Percentiles rank a stretch among this genome's conserved stretches.
phyloP scores from a whole-genome alignment of 2,888 invertebrate genomes.

The Argyresthia goedartella region DNA sequence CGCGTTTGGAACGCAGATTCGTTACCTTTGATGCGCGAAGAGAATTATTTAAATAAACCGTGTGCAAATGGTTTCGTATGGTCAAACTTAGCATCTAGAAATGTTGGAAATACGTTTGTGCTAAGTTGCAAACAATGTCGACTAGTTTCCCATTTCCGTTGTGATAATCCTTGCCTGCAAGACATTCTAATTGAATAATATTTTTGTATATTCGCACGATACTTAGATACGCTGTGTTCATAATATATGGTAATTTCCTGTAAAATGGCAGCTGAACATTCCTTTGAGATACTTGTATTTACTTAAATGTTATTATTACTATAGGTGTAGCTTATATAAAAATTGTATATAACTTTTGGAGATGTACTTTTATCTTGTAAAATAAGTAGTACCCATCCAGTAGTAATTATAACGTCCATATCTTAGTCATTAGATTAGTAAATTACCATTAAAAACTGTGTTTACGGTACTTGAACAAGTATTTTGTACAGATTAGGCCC shows the following conservation, averaged over 20 bases:
- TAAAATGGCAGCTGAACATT: constrained; percentile 35
- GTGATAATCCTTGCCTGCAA: no score
- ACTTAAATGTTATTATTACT: not conserved
- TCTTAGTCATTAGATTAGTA: constrained; percentile 53
- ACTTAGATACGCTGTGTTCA: constrained; percentile 33
- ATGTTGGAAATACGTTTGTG: no score
- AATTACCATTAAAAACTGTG: constrained; percentile 19
- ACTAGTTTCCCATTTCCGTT: not conserved
- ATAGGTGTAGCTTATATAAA: not conserved
- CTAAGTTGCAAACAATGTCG: not conserved
- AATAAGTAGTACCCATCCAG: constrained; percentile 32
- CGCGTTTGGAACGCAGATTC: no score
- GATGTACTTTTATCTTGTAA: constrained; percentile 23
- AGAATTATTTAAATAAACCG: no score
- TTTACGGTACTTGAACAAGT: constrained; percentile 35
- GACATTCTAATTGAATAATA: not conserved
- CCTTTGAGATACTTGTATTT: constrained; percentile 18
- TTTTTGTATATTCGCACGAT: not conserved
- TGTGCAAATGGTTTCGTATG: no score
- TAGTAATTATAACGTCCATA: constrained; percentile 63
- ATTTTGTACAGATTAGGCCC: not conserved
- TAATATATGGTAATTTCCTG: constrained; percentile 25
- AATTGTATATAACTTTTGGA: constrained; percentile 19
- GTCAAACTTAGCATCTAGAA: no score
- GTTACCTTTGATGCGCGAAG: no score